phyloP scores from a whole-genome alignment of 1,140 invertebrate species.

The Lordiphosa clarofinis region DNA sequence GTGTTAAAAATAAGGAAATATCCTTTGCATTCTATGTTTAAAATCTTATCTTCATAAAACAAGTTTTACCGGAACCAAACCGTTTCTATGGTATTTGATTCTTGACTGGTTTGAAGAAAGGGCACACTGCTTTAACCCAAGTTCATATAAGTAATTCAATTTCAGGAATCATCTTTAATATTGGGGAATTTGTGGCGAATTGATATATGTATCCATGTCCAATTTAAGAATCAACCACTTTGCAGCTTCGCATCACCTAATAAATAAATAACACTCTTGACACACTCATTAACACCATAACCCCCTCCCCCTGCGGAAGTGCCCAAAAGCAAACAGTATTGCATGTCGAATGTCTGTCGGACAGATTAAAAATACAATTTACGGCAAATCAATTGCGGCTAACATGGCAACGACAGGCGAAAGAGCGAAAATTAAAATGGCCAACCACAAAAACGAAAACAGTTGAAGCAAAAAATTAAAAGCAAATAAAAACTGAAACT shows the following conservation, averaged over 20 bases:
- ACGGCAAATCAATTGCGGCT: slow-evolving; percentile 70
- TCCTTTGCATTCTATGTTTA: too few species aligned
- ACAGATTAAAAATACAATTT: slow-evolving; percentile 76
- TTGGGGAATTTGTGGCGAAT: background rate
- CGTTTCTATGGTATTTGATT: too few species aligned
- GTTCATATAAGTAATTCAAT: too few species aligned
- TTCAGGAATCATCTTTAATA: background rate
- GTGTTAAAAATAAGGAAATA: too few species aligned
- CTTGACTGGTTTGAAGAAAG: too few species aligned
- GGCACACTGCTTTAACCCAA: too few species aligned
- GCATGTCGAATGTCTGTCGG: slow-evolving; percentile 40
- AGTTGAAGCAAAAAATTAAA: slow-evolving; percentile 68
- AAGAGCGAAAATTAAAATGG: slow-evolving; percentile 58
- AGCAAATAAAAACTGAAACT: slow-evolving; percentile 45
- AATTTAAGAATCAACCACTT: background rate
- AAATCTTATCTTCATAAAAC: too few species aligned
- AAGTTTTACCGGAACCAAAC: too few species aligned
- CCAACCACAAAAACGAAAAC: slow-evolving; percentile 37
- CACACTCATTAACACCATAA: slow-evolving; percentile 50
- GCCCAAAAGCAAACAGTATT: slow-evolving; percentile 22
- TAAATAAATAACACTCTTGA: slow-evolving; percentile 54
- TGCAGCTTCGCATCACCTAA: slow-evolving; percentile 14
- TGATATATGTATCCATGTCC: background rate
- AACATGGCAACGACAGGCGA: slow-evolving; percentile 53
- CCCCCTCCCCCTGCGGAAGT: background rate